These are phyloP conservation scores for Odontomyia ornata DNA, from an alignment of 2,888 invertebrate genomes.

Conservation along the genomic window DNA sequence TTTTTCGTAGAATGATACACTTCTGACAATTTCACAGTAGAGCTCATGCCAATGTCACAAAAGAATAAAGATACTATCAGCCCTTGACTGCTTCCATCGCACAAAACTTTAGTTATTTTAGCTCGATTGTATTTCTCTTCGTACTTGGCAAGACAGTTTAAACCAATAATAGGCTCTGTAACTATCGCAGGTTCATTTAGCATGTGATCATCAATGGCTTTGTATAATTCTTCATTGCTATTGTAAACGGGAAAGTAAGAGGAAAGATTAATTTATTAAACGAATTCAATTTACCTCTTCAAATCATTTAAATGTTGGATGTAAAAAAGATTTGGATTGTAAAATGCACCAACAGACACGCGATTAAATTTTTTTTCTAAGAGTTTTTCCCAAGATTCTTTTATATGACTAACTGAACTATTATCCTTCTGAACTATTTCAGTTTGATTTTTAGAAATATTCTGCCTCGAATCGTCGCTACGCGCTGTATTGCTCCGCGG, in stretches of 20 bases:
- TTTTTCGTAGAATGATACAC: conserved; percentile 25
- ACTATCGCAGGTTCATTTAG: not conserved
- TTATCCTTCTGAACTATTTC: not conserved
- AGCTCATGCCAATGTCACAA: conserved; percentile 47
- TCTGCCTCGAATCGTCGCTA: no score
- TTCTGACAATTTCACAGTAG: conserved; percentile 8
- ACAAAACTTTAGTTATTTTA: conserved; percentile 47
- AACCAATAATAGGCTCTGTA: conserved; percentile 43
- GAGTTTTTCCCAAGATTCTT: conserved; percentile 42
- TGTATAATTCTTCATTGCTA: conserved; percentile 45
- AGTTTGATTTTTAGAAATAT: not conserved
- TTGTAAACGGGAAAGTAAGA: not conserved
- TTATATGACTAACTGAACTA: not conserved
- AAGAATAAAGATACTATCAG: conserved; percentile 46
- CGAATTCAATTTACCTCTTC: conserved; percentile 38
- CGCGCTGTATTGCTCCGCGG: no score
- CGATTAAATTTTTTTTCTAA: conserved; percentile 40
- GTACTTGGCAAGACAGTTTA: conserved; percentile 46
- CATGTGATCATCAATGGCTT: conserved; percentile 37
- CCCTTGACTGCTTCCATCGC: conserved; percentile 27
- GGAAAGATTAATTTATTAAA: not conserved
- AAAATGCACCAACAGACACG: conserved; percentile 43
- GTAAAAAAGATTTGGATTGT: conserved; percentile 47
- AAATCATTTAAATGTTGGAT: conserved; percentile 36
- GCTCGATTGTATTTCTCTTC: conserved; percentile 46